These are phyloP conservation scores for Gambusia affinis DNA, from an alignment of 2,113 vertebrate genomes.

Conservation along the genomic window DNA sequence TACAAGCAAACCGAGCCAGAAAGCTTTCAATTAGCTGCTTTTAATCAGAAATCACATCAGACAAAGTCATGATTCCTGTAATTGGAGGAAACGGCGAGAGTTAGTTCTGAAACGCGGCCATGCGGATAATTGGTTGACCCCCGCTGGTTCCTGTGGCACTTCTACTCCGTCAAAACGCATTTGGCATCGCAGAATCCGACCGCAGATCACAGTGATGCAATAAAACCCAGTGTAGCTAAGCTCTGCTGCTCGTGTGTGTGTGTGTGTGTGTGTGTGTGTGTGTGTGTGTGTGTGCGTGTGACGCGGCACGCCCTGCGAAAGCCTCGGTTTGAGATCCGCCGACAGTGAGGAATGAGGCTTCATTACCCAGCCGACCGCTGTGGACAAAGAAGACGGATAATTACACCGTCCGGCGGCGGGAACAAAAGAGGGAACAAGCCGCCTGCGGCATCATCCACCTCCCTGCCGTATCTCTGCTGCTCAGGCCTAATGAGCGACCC, in stretches of 20 bases:
- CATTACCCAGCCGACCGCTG: slow-evolving; percentile 50
- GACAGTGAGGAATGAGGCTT: slow-evolving; percentile 67
- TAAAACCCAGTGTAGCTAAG: background rate
- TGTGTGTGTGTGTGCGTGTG: background rate
- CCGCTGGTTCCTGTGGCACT: background rate
- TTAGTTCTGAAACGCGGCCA: slow-evolving; percentile 9
- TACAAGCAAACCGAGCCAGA: background rate
- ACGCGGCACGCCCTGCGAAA: slow-evolving; percentile 2
- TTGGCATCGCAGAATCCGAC: slow-evolving; percentile 1
- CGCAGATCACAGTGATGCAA: background rate
- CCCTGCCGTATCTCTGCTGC: slow-evolving; percentile 18
- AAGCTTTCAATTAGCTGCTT: slow-evolving; percentile 8
- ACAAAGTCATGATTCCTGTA: background rate
- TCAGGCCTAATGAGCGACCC: slow-evolving; percentile 25
- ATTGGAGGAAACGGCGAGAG: slow-evolving; percentile 15
- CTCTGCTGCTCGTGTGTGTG: background rate
- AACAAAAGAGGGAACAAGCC: slow-evolving; percentile 57
- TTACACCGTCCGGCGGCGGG: slow-evolving; percentile 44
- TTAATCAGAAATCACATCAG: slow-evolving; percentile 21
- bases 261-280: background rate
- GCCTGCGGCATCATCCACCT: slow-evolving; percentile 23
- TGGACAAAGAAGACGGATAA: slow-evolving; percentile 64
- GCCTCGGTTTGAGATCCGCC: slow-evolving; percentile 11
- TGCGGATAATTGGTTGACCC: slow-evolving; percentile 22
- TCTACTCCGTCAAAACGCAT: slow-evolving; percentile 20